Conservation (phyloP, 1,140 invertebrate species). For the Drosophila tristis region DNA sequence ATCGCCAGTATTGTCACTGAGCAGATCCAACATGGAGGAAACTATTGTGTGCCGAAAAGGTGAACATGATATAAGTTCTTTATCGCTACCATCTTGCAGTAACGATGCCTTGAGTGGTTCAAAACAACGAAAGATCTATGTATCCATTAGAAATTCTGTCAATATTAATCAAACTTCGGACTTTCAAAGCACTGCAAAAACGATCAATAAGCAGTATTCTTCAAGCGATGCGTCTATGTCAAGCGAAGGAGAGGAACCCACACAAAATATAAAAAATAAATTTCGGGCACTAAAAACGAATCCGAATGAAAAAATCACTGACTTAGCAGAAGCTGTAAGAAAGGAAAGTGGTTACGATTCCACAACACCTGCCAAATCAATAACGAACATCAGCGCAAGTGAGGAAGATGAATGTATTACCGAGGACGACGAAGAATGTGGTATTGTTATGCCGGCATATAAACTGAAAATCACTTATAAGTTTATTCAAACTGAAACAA, state of each 20-base stretch:
- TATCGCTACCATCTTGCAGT: constrained; percentile 17
- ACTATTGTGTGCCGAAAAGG: constrained; percentile 4
- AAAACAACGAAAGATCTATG: constrained; percentile 38
- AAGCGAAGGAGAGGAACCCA: constrained; percentile 70
- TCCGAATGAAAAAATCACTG: constrained; percentile 28
- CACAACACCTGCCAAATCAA: constrained; percentile 18
- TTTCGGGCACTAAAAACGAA: constrained; percentile 36
- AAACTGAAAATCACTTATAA: constrained; percentile 92
- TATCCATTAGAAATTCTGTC: constrained; percentile 34
- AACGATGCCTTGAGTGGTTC: constrained; percentile 29
- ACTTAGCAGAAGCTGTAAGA: constrained; percentile 34
- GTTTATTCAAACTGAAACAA: constrained; percentile 92
- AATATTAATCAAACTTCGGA: constrained; percentile 37
- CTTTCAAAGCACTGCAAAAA: constrained; percentile 29
- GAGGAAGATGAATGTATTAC: constrained; percentile 59
- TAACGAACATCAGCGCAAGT: constrained; percentile 28
- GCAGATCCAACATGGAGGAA: constrained; percentile 7
- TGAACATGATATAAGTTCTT: background rate
- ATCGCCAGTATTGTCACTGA: constrained; percentile 16
- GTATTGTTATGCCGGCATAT: constrained; percentile 87
- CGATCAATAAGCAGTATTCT: constrained; percentile 57
- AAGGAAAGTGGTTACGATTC: constrained; percentile 66
- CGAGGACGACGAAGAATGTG: constrained; percentile 66
- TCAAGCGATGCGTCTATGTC: constrained; percentile 77
- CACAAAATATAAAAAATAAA: constrained; percentile 51